Evolutionary conservation across 2,888 invertebrate species (phyloP).

Genomic region (Ormyrus rosae): DNA sequence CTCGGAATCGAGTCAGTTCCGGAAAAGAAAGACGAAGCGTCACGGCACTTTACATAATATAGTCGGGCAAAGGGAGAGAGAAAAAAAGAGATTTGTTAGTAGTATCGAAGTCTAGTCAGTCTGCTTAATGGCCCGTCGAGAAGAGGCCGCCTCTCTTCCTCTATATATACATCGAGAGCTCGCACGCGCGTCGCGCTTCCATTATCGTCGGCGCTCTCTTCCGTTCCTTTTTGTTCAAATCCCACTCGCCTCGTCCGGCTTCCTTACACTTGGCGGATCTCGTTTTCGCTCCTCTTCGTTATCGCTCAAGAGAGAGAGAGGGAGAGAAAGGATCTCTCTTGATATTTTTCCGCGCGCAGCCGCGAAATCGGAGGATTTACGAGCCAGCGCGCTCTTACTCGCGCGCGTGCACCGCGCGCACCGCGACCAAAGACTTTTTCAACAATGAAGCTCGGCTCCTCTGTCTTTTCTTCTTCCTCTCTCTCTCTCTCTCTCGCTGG

Average conservation of each 20-base stretch:
- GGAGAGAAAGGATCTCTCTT: conserved; percentile 1
- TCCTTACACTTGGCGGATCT: conserved; percentile 53
- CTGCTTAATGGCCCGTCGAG: conserved; percentile 74
- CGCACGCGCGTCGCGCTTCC: conserved; percentile 8
- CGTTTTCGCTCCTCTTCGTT: conserved; percentile 25
- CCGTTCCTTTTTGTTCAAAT: conserved; percentile 3
- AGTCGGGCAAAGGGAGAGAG: conserved; percentile 10
- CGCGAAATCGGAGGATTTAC: conserved; percentile 38
- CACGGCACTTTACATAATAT: background rate
- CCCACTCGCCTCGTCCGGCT: conserved; percentile 7
- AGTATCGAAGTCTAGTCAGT: conserved; percentile 65
- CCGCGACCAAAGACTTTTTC: background rate
- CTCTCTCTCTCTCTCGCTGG: background rate
- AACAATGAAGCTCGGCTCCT: conserved; percentile 33
- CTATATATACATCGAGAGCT: background rate
- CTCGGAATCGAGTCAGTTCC: conserved; percentile 12
- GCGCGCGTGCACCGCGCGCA: conserved; percentile 1
- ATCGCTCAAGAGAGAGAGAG: background rate
- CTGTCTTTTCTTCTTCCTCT: conserved; percentile 2
- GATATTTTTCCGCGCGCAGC: background rate
- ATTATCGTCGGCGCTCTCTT: background rate
- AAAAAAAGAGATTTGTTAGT: conserved; percentile 51
- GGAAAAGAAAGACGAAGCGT: conserved; percentile 22
- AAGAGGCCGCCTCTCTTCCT: conserved; percentile 68
- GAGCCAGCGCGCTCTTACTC: conserved; percentile 35